Evolutionary conservation across 2,888 invertebrate genomes (phyloP).

Genomic region (Erannis defoliaria): DNA sequence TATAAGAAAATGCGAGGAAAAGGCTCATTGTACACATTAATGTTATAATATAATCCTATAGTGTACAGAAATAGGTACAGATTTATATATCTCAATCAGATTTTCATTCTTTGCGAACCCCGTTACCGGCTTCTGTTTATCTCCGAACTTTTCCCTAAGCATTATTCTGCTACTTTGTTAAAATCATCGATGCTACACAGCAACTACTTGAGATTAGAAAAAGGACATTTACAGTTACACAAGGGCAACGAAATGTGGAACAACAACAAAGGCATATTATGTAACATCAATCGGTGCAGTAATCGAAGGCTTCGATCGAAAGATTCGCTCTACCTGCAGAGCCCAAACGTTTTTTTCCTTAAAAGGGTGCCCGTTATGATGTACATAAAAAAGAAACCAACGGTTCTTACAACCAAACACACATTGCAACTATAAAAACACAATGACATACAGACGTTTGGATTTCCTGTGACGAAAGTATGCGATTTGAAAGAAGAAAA

Average conservation of each 20-base stretch:
- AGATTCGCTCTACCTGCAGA: constrained; percentile 81
- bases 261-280: constrained; percentile 67
- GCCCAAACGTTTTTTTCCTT: constrained; percentile 68
- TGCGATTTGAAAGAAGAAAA: constrained; percentile 56
- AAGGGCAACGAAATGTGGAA: constrained; percentile 63
- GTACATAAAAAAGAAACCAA: constrained; percentile 71
- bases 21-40: no score
- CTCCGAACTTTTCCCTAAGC: constrained; percentile 15
- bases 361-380: constrained; percentile 81
- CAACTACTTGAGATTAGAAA: constrained; percentile 36
- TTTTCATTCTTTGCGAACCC: neutral
- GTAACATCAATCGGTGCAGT: constrained; percentile 68
- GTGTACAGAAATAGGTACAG: no score
- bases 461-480: constrained; percentile 74
- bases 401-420: constrained; percentile 78
- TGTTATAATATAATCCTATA: no score
- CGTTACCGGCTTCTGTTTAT: neutral
- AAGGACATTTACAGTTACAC: constrained; percentile 68
- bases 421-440: constrained; percentile 81
- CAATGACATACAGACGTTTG: constrained; percentile 77
- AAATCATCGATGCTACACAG: constrained; percentile 4
- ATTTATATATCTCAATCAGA: neutral
- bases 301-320: constrained; percentile 75
- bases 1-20: no score
- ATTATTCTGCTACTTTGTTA: constrained; percentile 12